Evolutionary conservation across 2,888 invertebrate genomes (phyloP).

Genomic region (Epistrophe eligans): DNA sequence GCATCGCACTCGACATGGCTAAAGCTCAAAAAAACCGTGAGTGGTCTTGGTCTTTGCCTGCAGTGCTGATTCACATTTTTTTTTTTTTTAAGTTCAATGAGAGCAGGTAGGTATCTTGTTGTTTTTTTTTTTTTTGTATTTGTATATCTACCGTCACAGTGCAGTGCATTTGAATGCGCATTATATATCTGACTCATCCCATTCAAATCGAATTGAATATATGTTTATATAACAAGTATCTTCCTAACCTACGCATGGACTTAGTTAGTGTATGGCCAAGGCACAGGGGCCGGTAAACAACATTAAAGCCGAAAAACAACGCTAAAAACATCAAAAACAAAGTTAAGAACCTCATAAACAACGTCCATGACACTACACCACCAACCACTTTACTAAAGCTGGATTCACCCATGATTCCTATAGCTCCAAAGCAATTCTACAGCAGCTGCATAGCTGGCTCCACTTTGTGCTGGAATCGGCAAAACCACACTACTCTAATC

Average conservation of each 20-base stretch:
- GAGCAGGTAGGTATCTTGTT: constrained; percentile 25
- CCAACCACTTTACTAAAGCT: too few species aligned
- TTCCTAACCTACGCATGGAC: neutral
- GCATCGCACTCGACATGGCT: constrained; percentile 27
- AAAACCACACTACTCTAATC: too few species aligned
- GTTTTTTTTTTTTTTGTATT: constrained; percentile 1
- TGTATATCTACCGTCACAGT: constrained; percentile 30
- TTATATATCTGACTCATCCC: constrained; percentile 47
- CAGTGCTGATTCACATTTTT: constrained; percentile 31
- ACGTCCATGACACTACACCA: too few species aligned
- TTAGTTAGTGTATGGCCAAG: neutral
- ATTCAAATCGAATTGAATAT: constrained; percentile 14
- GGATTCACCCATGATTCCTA: too few species aligned
- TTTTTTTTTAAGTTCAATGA: constrained; percentile 20
- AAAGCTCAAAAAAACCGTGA: constrained; percentile 14
- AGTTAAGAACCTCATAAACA: too few species aligned
- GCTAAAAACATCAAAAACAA: too few species aligned
- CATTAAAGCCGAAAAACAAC: too few species aligned
- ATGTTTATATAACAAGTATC: neutral
- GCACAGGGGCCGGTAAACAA: neutral
- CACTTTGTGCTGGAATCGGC: too few species aligned
- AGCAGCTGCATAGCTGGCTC: too few species aligned
- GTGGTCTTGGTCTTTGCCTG: constrained; percentile 25
- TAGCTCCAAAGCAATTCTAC: too few species aligned
- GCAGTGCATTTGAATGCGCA: constrained; percentile 41